Percentiles rank a stretch among this genome's conserved stretches.
Conservation (phyloP, 2,113 vertebrate species). For the Chlamydotis undulata region DNA sequence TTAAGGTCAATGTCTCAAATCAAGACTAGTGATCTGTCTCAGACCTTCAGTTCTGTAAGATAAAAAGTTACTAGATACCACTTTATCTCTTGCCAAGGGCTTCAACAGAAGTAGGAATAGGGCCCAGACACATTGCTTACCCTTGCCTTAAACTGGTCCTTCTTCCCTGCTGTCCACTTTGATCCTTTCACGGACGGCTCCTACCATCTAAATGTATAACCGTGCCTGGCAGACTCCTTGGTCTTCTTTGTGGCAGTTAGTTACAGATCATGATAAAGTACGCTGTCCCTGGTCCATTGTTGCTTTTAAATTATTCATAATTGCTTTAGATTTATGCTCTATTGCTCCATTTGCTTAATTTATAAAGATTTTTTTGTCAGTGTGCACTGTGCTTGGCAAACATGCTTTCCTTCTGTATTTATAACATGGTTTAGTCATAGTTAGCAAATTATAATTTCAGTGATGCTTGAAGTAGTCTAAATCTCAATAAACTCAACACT, state of each 20-base stretch:
- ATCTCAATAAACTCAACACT: slow-evolving; percentile 52
- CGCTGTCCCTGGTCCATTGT: background rate
- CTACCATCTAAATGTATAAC: background rate
- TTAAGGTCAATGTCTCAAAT: background rate
- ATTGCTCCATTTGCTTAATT: background rate
- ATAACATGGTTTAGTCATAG: slow-evolving; percentile 22
- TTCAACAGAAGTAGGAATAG: background rate
- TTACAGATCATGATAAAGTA: background rate
- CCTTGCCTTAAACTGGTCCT: background rate
- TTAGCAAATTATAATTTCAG: slow-evolving; percentile 46
- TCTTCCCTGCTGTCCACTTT: background rate
- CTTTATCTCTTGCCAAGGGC: background rate
- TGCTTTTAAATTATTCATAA: slow-evolving; percentile 46
- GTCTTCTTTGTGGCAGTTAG: background rate
- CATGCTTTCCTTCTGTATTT: slow-evolving; percentile 35
- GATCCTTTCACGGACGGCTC: background rate
- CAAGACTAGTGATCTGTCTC: background rate
- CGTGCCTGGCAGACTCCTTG: background rate
- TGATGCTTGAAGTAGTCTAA: slow-evolving; percentile 33
- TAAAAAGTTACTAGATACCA: background rate
- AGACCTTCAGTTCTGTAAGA: background rate
- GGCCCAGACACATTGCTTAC: background rate
- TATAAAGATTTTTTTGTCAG: slow-evolving; percentile 14
- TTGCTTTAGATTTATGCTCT: slow-evolving; percentile 39
- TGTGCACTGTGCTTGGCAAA: slow-evolving; percentile 2